A percentile compares a stretch with the other conserved stretches of the same genome.
These are phyloP conservation scores for Euplexia lucipara DNA, from an alignment of 2,888 invertebrate genomes.

Conservation along the genomic window DNA sequence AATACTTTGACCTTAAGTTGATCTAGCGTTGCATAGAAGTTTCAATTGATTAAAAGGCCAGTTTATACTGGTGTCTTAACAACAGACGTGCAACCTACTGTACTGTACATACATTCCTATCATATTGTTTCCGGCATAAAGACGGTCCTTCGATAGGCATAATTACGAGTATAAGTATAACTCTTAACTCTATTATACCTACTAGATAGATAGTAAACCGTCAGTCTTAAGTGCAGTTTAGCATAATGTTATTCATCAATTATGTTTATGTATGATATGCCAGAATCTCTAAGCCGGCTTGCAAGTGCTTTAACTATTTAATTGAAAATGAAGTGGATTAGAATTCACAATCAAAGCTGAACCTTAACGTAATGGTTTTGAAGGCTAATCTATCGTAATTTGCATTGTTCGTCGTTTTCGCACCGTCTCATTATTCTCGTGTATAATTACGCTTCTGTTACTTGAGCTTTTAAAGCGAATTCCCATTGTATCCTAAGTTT, in stretches of 20 bases:
- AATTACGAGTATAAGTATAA: too few species aligned
- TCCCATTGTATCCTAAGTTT: constrained; percentile 53
- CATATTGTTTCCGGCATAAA: constrained; percentile 25
- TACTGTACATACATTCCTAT: constrained; percentile 6
- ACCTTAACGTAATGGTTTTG: constrained; percentile 62
- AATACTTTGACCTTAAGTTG: too few species aligned
- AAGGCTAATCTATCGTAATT: constrained; percentile 66
- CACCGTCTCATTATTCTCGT: constrained; percentile 64
- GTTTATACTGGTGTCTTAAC: too few species aligned
- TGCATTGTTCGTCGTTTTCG: constrained; percentile 64
- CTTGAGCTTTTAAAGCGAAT: constrained; percentile 60
- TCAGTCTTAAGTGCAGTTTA: constrained; percentile 47
- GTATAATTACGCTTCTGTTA: constrained; percentile 63
- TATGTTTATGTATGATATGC: constrained; percentile 56
- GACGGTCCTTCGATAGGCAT: constrained; percentile 4
- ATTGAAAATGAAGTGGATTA: constrained; percentile 52
- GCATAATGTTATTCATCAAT: constrained; percentile 57
- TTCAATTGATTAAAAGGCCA: too few species aligned
- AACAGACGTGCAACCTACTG: neutral
- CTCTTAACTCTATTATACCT: constrained; percentile 30
- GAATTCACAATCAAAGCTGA: constrained; percentile 51
- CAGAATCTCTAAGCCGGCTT: constrained; percentile 43
- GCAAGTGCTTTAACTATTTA: constrained; percentile 52
- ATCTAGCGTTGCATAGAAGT: too few species aligned
- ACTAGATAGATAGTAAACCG: constrained; percentile 30